Conservation (phyloP, 2,113 vertebrate genomes). For the Nerophis lumbriciformis region DNA sequence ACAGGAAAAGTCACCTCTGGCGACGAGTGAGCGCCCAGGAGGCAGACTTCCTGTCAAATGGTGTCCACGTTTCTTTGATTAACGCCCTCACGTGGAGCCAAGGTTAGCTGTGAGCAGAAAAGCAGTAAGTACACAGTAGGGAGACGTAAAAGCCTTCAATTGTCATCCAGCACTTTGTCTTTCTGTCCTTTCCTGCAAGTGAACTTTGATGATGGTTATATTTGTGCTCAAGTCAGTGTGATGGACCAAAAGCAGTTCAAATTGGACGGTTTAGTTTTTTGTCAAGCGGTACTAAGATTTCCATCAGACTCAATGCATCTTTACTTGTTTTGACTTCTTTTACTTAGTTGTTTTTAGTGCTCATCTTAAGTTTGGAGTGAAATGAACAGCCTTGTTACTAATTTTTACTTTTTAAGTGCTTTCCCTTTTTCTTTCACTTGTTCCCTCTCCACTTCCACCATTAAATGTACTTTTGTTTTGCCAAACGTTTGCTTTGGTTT, state of each 20-base stretch:
- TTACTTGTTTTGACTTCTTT: slow-evolving; percentile 2
- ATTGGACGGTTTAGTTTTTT: not conserved
- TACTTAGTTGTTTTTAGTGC: slow-evolving; percentile 64
- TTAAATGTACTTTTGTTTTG: slow-evolving; percentile 99
- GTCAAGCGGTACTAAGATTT: not conserved
- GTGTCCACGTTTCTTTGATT: too few relatives aligned
- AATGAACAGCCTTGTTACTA: slow-evolving; percentile 82
- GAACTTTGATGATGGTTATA: slow-evolving; percentile 25
- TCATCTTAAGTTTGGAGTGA: slow-evolving; percentile 79
- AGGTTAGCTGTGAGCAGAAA: not conserved
- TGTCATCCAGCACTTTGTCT: slow-evolving; percentile 49
- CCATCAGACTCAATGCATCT: not conserved
- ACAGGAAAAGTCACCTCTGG: too few relatives aligned
- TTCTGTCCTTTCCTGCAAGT: not conserved
- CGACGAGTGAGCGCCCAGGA: too few relatives aligned
- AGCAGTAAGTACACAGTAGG: slow-evolving; percentile 16
- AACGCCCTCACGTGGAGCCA: not conserved
- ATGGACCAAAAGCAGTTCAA: slow-evolving; percentile 87
- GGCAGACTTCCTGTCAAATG: too few relatives aligned
- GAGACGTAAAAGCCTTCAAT: slow-evolving; percentile 66
- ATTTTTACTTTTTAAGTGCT: slow-evolving; percentile 72
- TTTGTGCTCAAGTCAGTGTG: slow-evolving; percentile 37
- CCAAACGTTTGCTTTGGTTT: slow-evolving; percentile 90
- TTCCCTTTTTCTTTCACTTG: slow-evolving; percentile 78
- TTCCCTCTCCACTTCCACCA: slow-evolving; percentile 89